A percentile compares a stretch with the other conserved stretches of the same genome.
Evolutionary conservation across 2,888 invertebrate species (phyloP).

Genomic region (Agriopis aurantiaria): DNA sequence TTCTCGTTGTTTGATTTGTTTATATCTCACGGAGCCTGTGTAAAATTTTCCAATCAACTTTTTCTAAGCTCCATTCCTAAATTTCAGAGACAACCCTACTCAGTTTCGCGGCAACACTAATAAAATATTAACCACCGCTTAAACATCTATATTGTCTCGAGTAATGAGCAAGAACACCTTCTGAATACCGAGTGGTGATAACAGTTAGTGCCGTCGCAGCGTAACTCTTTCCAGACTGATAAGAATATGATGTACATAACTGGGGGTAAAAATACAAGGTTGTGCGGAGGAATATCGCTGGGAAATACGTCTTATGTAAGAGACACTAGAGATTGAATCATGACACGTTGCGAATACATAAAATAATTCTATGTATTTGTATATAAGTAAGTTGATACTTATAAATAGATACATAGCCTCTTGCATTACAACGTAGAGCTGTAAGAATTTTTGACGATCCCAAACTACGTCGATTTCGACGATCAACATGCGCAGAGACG

Average conservation of each 20-base stretch:
- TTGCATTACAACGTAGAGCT: no score
- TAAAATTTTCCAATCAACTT: not conserved
- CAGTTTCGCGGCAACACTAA: slow-evolving; percentile 53
- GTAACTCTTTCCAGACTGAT: slow-evolving; percentile 49
- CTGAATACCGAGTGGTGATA: slow-evolving; percentile 76
- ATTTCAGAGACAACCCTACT: slow-evolving; percentile 55
- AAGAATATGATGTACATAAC: slow-evolving; percentile 38
- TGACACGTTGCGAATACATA: no score
- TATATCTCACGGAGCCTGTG: not conserved
- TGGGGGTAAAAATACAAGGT: slow-evolving; percentile 27
- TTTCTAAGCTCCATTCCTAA: not conserved
- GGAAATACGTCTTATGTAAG: not conserved
- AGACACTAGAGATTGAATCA: no score
- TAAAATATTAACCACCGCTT: slow-evolving; percentile 81
- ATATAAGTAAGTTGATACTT: no score
- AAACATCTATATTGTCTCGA: slow-evolving; percentile 80
- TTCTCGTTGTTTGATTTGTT: not conserved
- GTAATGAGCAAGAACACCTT: slow-evolving; percentile 83
- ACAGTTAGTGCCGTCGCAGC: slow-evolving; percentile 32
- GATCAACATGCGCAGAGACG: no score
- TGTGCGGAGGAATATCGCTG: slow-evolving; percentile 4
- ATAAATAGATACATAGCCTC: no score
- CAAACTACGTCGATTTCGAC: no score
- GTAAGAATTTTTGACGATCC: no score
- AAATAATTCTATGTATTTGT: no score